Evolutionary conservation across 2,113 vertebrate genomes (phyloP), one percentile per base, ranked within the genome.

Genomic region (Cyanoderma ruficeps): DNA sequence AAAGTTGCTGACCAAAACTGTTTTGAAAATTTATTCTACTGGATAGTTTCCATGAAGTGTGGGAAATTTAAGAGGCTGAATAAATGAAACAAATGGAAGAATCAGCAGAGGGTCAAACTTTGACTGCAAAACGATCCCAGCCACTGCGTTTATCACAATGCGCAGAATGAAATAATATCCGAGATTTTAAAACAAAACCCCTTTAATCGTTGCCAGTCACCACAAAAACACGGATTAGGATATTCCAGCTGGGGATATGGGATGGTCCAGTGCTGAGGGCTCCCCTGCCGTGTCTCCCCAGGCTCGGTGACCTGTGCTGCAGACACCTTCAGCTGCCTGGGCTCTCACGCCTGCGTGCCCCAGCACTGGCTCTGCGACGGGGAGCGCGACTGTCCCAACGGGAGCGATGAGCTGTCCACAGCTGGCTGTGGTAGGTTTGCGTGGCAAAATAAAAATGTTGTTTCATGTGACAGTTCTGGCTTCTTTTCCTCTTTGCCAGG

Each of bases 351-450:
- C 57, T 99, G 99, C 25, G 99, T 99, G 64, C 99, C 99, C 4
- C 98, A 95, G 41, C 99, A 98, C 92, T 99, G 99, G 99, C 99
- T 99, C 53, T 99, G 99, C 71, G 99, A 99, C 1, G 99, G 99
- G 5, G 99, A 99, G 87, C 98, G 99, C 28, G 99, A 99, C 95
- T 99, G 99, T 90, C 99, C 99, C 14, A 97, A 99, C 18, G 99
- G 99, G 21, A 99, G 99, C 1, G 99, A 99, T 21, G 99, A 99
- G 65, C 98, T 99, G 10, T 98, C 99, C 11, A 98, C 98, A 18
- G 99, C 99, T 11, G 99, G 99, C 95, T 99, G 99, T 21, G 99
- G 99, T 99, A 98, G 5, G 98, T 63, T 18, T 12, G 63, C 42
- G 1, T 11, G 4, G 11, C 61, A 14, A 39, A 57, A 74, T 49